A percentile compares a stretch with the other conserved stretches of the same genome.
Evolutionary conservation across 2,797 vertebrate genomes (phyloP).

Genomic region (Chelidonichthys spinosus): DNA sequence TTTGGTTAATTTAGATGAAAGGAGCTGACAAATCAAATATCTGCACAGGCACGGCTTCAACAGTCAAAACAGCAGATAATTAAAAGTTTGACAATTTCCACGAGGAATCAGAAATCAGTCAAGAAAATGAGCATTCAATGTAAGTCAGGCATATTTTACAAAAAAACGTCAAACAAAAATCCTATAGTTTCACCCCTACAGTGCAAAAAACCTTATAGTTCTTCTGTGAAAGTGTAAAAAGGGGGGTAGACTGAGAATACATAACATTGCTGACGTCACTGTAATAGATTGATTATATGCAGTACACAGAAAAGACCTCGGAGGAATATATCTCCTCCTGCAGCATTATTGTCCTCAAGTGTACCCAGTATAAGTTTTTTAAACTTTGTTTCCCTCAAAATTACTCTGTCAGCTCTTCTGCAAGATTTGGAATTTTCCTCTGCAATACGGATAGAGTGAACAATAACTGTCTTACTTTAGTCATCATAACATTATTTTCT

Average conservation of each 20-base stretch:
- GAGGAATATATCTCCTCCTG: slow-evolving; percentile 3
- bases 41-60: background rate
- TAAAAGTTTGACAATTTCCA: background rate
- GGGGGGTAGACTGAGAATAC: background rate
- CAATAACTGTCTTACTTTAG: background rate
- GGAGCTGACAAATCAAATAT: background rate
- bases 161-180: slow-evolving; percentile 33
- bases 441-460: background rate
- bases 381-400: background rate
- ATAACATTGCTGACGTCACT: slow-evolving; percentile 10
- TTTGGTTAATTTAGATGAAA: no score
- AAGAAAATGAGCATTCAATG: slow-evolving; percentile 1
- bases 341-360: slow-evolving; percentile 4
- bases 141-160: background rate
- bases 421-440: background rate
- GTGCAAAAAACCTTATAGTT: background rate
- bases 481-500: background rate
- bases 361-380: background rate
- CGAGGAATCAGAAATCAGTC: background rate
- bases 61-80: background rate
- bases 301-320: background rate
- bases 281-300: slow-evolving; percentile 9
- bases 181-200: background rate
- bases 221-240: slow-evolving; percentile 3
- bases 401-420: background rate